Percentiles rank a stretch among this genome's conserved stretches.
These are phyloP conservation scores for Conopomorpha cramerella DNA, from an alignment of 1,140 invertebrate genomes.

Conservation along the genomic window DNA sequence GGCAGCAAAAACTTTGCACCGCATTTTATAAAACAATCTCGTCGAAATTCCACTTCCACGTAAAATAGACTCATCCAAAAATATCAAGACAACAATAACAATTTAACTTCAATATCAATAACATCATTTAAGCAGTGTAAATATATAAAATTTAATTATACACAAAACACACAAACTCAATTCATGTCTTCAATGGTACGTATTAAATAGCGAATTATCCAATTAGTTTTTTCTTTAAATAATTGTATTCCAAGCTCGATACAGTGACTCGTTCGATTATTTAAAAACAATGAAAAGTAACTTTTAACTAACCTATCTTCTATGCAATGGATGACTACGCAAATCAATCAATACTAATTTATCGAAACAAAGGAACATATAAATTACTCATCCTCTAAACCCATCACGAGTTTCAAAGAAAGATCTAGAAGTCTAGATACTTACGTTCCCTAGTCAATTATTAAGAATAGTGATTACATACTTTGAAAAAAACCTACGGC, in stretches of 20 bases:
- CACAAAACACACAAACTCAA: too few relatives aligned
- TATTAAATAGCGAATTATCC: constrained; percentile 22
- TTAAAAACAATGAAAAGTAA: constrained; percentile 19
- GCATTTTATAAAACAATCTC: constrained; percentile 32
- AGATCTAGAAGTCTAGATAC: constrained; percentile 23
- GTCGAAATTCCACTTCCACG: too few relatives aligned
- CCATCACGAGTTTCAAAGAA: constrained; percentile 49
- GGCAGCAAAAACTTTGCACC: constrained; percentile 25
- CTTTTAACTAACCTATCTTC: constrained; percentile 43
- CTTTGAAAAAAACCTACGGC: too few relatives aligned
- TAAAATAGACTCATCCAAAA: constrained; percentile 55
- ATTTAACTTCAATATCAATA: constrained; percentile 45
- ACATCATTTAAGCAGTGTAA: constrained; percentile 53
- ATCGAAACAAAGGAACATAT: too few relatives aligned
- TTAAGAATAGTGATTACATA: too few relatives aligned
- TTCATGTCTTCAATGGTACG: too few relatives aligned
- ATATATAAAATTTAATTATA: too few relatives aligned
- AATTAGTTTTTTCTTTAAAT: constrained; percentile 50
- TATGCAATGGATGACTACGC: constrained; percentile 27
- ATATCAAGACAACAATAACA: constrained; percentile 56
- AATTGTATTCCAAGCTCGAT: constrained; percentile 52
- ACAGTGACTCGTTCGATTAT: constrained; percentile 23
- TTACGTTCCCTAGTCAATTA: constrained; percentile 39
- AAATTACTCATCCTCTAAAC: constrained; percentile 57
- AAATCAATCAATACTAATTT: constrained; percentile 43